A percentile compares a stretch with the other conserved stretches of the same genome.
phyloP scores from a whole-genome alignment of 2,797 vertebrate species.

The Acipenser ruthenus region DNA sequence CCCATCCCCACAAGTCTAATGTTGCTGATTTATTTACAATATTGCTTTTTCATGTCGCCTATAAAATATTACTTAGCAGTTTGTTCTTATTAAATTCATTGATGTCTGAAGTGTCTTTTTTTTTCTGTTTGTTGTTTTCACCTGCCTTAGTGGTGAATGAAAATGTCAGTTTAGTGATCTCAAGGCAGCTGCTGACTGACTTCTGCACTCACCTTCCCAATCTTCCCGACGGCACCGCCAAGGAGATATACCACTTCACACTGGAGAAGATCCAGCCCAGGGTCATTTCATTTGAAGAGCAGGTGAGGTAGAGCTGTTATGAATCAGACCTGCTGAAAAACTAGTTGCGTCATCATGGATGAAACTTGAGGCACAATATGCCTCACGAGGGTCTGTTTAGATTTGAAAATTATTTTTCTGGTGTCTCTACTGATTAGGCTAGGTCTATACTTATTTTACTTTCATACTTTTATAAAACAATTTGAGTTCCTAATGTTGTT shows the following conservation, averaged over 20 bases:
- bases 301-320: conserved; percentile 55
- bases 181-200: conserved; percentile 90
- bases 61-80: neutral
- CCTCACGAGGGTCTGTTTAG: too few relatives aligned
- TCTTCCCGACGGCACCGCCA: conserved; percentile 86
- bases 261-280: conserved; percentile 95
- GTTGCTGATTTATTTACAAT: too few relatives aligned
- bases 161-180: conserved; percentile 96
- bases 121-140: neutral
- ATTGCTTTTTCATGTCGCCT: neutral
- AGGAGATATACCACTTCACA: conserved; percentile 94
- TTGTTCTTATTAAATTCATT: too few relatives aligned
- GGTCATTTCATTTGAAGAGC: conserved; percentile 97
- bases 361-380: too few relatives aligned
- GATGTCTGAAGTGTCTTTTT: neutral
- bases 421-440: too few relatives aligned
- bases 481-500: too few relatives aligned
- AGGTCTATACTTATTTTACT: too few relatives aligned
- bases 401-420: too few relatives aligned
- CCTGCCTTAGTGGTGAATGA: conserved; percentile 85
- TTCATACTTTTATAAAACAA: too few relatives aligned
- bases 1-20: too few relatives aligned
- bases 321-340: too few relatives aligned
- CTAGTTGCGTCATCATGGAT: too few relatives aligned
- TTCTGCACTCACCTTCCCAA: conserved; percentile 91